Evolutionary conservation across 2,888 invertebrate species (phyloP), one percentile per base, ranked within the genome.

Genomic region (Lordiphosa fenestrarum): DNA sequence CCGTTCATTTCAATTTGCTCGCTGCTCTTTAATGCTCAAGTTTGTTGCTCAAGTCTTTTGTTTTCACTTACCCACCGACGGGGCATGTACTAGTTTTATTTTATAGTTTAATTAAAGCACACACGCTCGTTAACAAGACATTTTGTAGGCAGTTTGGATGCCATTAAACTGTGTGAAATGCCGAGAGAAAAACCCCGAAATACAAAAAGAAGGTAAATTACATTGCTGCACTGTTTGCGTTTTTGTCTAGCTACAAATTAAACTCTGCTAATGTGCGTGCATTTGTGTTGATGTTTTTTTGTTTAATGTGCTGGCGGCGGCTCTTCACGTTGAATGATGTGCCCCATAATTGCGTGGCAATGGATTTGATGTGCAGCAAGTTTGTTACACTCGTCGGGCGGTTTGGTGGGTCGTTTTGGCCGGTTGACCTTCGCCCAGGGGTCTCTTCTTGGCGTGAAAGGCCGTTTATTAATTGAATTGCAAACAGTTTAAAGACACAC

Each of bases 211-310:
- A 80, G 72, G 61, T 68, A 78, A 75, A 76, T 73, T 63, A 84
- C 73, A 59, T 49, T 76, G 66, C 73, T 76, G 66, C 73, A 65
- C 47, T 69, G 77, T 56, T 66, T 76, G 53, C 41, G 49, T 55
- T 39, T 58, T 66, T 36, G 30, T 35, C n/a, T n/a, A n/a, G 21
- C 13, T 39, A 59, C 50, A 61, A 71, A 62, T 81, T 69, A 69
- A 84, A 68, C 70, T 61, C 63, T 53, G 60, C 64, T 83, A 80
- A 83, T 83, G 81, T 72, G 83, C 75, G 66, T 68, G 71, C 78
- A 67, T 60, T 73, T 69, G 38, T 48, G 49, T 13, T 62, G 7
- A n/a, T n/a, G n/a, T n/a, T 39, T 55, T 38, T 48, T 35, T 50
- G 64, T 69, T 75, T 57, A 59, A 64, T 68, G 69, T 68, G 60